phyloP scores from a whole-genome alignment of 2,888 invertebrate species.

The Dryocosmus kuriphilus region DNA sequence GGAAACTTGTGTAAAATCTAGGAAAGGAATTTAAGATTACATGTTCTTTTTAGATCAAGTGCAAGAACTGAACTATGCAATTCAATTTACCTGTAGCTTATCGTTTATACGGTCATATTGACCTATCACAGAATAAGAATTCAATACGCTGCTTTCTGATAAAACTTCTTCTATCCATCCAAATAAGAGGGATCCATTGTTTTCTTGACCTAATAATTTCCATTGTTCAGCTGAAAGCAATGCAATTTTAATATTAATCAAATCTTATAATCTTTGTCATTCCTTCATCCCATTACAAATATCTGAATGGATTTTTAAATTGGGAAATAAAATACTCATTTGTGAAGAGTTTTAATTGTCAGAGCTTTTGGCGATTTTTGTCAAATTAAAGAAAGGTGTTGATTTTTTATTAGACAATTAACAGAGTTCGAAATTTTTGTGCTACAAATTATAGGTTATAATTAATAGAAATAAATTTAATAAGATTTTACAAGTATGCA shows the following conservation, averaged over 20 bases:
- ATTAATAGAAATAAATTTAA: too few relatives aligned
- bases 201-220: slow-evolving; percentile 90
- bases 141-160: slow-evolving; percentile 49
- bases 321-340: too few relatives aligned
- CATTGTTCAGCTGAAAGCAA: slow-evolving; percentile 83
- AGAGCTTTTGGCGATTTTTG: too few relatives aligned
- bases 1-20: slow-evolving; percentile 82
- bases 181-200: slow-evolving; percentile 85
- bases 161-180: slow-evolving; percentile 81
- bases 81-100: slow-evolving; percentile 65
- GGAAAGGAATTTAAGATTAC: slow-evolving; percentile 42
- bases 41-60: not conserved
- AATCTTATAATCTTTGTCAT: too few relatives aligned
- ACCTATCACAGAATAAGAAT: slow-evolving; percentile 71
- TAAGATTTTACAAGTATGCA: too few relatives aligned
- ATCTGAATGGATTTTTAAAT: too few relatives aligned
- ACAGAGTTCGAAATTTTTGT: too few relatives aligned
- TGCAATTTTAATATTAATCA: slow-evolving; percentile 2
- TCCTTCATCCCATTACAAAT: too few relatives aligned
- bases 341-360: too few relatives aligned
- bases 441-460: too few relatives aligned
- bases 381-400: too few relatives aligned
- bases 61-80: not conserved
- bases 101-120: slow-evolving; percentile 70
- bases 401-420: too few relatives aligned